These are phyloP conservation scores for Leptogaster cylindrica DNA, from an alignment of 2,888 invertebrate species.

Conservation along the genomic window DNA sequence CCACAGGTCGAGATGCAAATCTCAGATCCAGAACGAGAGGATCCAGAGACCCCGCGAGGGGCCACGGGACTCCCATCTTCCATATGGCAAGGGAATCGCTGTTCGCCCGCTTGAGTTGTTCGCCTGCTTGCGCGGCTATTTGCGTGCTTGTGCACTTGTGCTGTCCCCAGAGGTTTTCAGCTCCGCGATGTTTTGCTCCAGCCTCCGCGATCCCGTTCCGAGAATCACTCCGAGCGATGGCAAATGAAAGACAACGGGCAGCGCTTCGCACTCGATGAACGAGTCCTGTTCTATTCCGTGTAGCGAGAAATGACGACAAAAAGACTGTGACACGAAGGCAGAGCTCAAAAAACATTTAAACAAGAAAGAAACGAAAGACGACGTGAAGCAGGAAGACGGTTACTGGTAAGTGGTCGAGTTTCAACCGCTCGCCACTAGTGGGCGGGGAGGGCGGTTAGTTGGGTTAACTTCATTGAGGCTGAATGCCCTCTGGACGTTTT, in stretches of 20 bases:
- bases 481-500: too few relatives aligned
- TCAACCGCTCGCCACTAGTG: too few relatives aligned
- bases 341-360: background rate
- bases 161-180: background rate
- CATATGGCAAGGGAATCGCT: background rate
- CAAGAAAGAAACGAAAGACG: background rate
- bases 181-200: conserved; percentile 23
- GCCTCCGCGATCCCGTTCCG: conserved; percentile 4
- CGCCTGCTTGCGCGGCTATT: background rate
- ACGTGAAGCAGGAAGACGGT: background rate
- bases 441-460: too few relatives aligned
- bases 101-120: background rate
- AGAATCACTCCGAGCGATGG: conserved; percentile 21
- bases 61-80: too few relatives aligned
- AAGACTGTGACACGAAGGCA: conserved; percentile 21
- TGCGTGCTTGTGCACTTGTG: conserved; percentile 20
- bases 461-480: too few relatives aligned
- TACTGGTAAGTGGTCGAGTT: background rate
- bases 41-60: background rate
- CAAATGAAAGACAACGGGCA: background rate
- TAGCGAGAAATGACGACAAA: conserved; percentile 34
- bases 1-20: conserved; percentile 10
- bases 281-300: conserved; percentile 29
- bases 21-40: background rate
- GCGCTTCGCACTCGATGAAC: conserved; percentile 11